These are phyloP conservation scores for Neodon shergylaensis DNA, from an alignment of 2,113 vertebrate species.

Conservation along the genomic window DNA sequence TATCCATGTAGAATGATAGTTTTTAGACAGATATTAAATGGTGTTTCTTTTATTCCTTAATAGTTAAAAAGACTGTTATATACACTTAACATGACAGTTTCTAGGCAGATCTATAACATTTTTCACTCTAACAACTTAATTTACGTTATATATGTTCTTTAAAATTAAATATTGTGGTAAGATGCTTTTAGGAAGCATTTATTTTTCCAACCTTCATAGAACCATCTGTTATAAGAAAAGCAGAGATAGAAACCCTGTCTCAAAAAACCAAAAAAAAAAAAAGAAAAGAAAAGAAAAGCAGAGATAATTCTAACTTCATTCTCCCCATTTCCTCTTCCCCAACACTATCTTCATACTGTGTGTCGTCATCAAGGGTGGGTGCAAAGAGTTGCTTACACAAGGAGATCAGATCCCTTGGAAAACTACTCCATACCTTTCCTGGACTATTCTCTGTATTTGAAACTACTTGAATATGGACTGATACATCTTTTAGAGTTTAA, in stretches of 20 bases:
- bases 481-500: constrained; percentile 88
- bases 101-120: constrained; percentile 6
- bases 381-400: background rate
- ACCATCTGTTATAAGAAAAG: constrained; percentile 19
- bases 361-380: background rate
- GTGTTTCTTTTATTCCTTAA: background rate
- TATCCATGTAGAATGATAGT: background rate
- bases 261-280: no score
- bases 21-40: constrained; percentile 3
- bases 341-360: background rate
- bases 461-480: constrained; percentile 81
- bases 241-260: background rate
- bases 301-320: background rate
- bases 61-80: constrained; percentile 41
- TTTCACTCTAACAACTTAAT: constrained; percentile 50
- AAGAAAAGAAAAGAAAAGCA: background rate
- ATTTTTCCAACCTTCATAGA: background rate
- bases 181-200: background rate
- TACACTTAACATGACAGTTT: background rate
- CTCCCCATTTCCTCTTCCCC: background rate
- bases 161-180: constrained; percentile 36
- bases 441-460: background rate
- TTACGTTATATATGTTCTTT: constrained; percentile 2
- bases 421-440: background rate
- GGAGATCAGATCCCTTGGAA: background rate